These are phyloP conservation scores for Nibea coibor DNA, from an alignment of 2,113 vertebrate species.

Conservation along the genomic window DNA sequence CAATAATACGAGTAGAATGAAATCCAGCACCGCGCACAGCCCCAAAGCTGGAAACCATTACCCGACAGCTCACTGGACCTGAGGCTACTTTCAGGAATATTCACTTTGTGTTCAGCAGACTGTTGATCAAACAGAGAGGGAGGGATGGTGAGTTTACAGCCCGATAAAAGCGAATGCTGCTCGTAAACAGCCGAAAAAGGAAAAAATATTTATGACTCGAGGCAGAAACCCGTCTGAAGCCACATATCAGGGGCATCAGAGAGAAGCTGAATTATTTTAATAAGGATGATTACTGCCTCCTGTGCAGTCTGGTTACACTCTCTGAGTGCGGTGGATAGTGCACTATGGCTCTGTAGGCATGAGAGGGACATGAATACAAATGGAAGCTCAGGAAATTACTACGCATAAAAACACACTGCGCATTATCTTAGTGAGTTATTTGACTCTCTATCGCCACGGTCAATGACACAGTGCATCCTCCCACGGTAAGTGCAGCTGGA, in stretches of 20 bases:
- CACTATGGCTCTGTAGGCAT: slow-evolving; percentile 22
- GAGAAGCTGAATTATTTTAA: slow-evolving; percentile 50
- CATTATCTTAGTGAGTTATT: slow-evolving; percentile 27
- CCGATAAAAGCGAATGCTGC: slow-evolving; percentile 12
- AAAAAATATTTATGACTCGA: neutral
- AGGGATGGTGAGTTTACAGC: slow-evolving; percentile 35
- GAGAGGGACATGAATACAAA: slow-evolving; percentile 35
- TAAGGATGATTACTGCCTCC: slow-evolving; percentile 39
- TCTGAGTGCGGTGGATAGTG: slow-evolving; percentile 1
- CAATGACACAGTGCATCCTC: slow-evolving; percentile 31
- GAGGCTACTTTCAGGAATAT: slow-evolving; percentile 46
- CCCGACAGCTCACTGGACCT: neutral
- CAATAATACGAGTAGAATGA: slow-evolving; percentile 4
- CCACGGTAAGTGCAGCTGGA: slow-evolving; percentile 29
- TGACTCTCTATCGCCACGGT: slow-evolving; percentile 13
- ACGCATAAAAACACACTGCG: neutral
- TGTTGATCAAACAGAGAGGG: slow-evolving; percentile 25
- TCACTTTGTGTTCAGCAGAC: slow-evolving; percentile 27
- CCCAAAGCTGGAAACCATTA: slow-evolving; percentile 31
- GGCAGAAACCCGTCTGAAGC: slow-evolving; percentile 20
- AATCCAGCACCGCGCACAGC: slow-evolving; percentile 12
- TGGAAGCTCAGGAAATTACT: slow-evolving; percentile 23
- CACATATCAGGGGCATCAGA: slow-evolving; percentile 26
- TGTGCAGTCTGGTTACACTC: slow-evolving; percentile 33
- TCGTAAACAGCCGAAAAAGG: slow-evolving; percentile 9